Base-by-base conservation (phyloP, 2,888 invertebrate species). In the Ichneumon xanthorius region DNA sequence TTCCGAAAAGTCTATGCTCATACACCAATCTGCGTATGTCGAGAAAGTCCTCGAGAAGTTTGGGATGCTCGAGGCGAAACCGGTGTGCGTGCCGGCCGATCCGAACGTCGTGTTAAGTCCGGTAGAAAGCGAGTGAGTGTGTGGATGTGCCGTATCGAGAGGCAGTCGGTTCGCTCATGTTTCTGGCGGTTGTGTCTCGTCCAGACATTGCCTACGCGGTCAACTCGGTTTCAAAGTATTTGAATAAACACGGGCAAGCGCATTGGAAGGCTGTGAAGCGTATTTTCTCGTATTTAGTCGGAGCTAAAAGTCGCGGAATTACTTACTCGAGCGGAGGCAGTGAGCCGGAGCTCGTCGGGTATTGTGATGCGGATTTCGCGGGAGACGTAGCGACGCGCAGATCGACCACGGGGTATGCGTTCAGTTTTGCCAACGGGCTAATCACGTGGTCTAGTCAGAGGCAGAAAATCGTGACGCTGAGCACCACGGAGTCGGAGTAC, bases 401-500 rank as follows among this genome's bases (percentile, higher is more conserved):
- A 71, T 89, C 89, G 50, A 88, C 88, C 9, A 86, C 88, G 6
- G 90, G 88, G 3, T 85, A 88, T 19, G 79, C 82, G 11, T 86
- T 88, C 33, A 72, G 73, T 50, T 78, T 87, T 9, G 80, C 84
- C 63, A 84, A 80, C 70, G 79, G 67, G 16, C 11, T 86, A 11
- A 70, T 88, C n/a, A 48, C 83, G 37, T 89, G 88, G 88, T 73
- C 82, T 22, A 71, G 82, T 72, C 85, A 87, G 40, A 19, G 86
- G n/a, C 88, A 88, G 71, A 73, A 78, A 22, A 65, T 87, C 19
- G 87, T 88, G 2, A 87, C 88, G 6, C 82, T 81, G 80, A 86
- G 87, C 7, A 88, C 88, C 0, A 86, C 88, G 2, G 89, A 89
- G 72, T 88, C 89, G 19, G 88, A 90, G 65, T 86, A 88, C 45